Conservation (phyloP, 2,888 invertebrate species). For the Lordiphosa andalusiaca region DNA sequence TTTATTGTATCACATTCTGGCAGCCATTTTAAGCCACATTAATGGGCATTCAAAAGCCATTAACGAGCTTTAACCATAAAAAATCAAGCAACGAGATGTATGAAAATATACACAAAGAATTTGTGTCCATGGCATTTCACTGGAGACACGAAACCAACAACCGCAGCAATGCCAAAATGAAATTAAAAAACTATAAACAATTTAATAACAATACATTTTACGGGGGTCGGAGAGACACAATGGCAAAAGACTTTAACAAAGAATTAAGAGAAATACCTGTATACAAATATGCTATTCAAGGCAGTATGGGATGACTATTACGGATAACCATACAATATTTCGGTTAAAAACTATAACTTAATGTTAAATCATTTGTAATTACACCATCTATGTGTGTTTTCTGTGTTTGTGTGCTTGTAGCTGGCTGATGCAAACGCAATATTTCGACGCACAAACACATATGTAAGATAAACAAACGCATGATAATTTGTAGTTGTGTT, state of each 20-base stretch:
- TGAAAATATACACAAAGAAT: conserved; percentile 7
- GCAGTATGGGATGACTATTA: too few species aligned
- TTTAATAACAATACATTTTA: conserved; percentile 21
- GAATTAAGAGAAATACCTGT: not conserved
- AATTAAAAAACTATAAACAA: conserved; percentile 30
- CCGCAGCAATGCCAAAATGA: conserved; percentile 15
- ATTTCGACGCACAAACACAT: too few species aligned
- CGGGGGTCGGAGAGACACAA: not conserved
- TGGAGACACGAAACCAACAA: not conserved
- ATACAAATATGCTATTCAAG: too few species aligned
- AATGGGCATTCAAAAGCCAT: conserved; percentile 6
- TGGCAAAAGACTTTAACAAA: not conserved
- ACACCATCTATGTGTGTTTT: too few species aligned
- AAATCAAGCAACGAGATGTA: not conserved
- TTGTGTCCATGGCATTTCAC: conserved; percentile 7
- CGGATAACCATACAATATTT: too few species aligned
- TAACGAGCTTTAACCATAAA: conserved; percentile 6
- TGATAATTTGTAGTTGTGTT: too few species aligned
- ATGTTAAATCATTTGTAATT: too few species aligned
- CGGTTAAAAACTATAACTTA: too few species aligned
- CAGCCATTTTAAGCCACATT: not conserved
- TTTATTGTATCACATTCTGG: not conserved
- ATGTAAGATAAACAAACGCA: too few species aligned
- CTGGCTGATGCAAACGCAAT: too few species aligned
- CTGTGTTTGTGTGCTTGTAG: too few species aligned